Conservation (phyloP, 2,888 invertebrate species). For the Dryococelus australis region DNA sequence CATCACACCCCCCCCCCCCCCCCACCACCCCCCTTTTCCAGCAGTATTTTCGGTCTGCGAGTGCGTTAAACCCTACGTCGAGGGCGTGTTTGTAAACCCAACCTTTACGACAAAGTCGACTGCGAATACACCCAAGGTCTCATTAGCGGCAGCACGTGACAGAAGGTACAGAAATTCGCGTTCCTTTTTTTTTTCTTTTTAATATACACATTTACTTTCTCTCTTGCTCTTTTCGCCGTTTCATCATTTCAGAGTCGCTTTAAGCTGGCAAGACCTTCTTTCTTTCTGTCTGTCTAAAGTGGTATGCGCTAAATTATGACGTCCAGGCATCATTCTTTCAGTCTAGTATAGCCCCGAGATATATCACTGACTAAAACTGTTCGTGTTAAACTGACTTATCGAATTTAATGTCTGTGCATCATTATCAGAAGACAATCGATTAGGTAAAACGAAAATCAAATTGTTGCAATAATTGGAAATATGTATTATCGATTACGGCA, state of each 20-base stretch:
- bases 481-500: too few relatives aligned
- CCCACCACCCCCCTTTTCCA: neutral
- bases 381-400: too few relatives aligned
- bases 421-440: too few relatives aligned
- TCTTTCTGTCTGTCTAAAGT: too few relatives aligned
- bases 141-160: neutral
- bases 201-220: neutral
- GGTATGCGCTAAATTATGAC: too few relatives aligned
- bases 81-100: neutral
- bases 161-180: neutral
- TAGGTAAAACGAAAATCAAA: too few relatives aligned
- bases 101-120: neutral
- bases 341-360: too few relatives aligned
- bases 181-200: neutral
- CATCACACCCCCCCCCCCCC: too few relatives aligned
- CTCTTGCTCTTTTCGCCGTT: neutral
- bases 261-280: neutral
- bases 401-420: too few relatives aligned
- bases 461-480: too few relatives aligned
- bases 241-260: neutral
- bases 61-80: neutral
- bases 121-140: neutral
- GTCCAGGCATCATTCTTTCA: too few relatives aligned
- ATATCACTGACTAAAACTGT: too few relatives aligned
- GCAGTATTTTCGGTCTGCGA: neutral